These are phyloP conservation scores for Andrena cerasifolii DNA, from an alignment of 1,140 invertebrate species.

Conservation along the genomic window DNA sequence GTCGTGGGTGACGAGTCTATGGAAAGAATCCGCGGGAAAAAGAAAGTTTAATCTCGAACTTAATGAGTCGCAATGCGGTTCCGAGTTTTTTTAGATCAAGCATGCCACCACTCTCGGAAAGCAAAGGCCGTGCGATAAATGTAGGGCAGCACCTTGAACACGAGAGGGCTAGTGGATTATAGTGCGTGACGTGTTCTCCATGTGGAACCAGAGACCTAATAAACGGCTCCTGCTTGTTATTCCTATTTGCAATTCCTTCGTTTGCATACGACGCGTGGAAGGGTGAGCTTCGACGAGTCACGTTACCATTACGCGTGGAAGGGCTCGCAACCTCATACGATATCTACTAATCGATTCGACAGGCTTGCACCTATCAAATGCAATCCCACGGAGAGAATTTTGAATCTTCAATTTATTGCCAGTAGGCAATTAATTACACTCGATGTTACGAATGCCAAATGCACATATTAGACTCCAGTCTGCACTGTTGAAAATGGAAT, in stretches of 20 bases:
- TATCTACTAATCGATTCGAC: constrained; percentile 1
- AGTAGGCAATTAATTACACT: no score
- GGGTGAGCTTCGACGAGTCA: constrained; percentile 19
- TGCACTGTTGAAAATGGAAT: not conserved
- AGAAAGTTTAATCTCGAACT: constrained; percentile 9
- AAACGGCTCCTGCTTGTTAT: constrained; percentile 16
- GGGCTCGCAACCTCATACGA: not conserved
- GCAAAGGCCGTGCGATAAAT: constrained; percentile 23
- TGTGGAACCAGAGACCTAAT: constrained; percentile 10
- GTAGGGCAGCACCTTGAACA: constrained; percentile 51
- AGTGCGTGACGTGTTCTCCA: constrained; percentile 17
- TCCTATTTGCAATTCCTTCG: not conserved
- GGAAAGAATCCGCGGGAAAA: not conserved
- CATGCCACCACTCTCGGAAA: constrained; percentile 13
- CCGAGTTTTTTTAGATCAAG: constrained; percentile 43
- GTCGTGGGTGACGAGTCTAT: not conserved
- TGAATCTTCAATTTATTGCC: no score
- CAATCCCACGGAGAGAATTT: no score
- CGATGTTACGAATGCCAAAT: no score
- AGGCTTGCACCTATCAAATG: no score
- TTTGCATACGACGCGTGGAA: constrained; percentile 14
- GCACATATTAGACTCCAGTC: not conserved
- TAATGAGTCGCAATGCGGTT: constrained; percentile 52
- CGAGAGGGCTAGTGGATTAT: constrained; percentile 38
- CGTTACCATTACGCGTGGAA: not conserved